These are phyloP conservation scores for Phalacrocorax aristotelis DNA, from an alignment of 2,113 vertebrate species.

Conservation along the genomic window DNA sequence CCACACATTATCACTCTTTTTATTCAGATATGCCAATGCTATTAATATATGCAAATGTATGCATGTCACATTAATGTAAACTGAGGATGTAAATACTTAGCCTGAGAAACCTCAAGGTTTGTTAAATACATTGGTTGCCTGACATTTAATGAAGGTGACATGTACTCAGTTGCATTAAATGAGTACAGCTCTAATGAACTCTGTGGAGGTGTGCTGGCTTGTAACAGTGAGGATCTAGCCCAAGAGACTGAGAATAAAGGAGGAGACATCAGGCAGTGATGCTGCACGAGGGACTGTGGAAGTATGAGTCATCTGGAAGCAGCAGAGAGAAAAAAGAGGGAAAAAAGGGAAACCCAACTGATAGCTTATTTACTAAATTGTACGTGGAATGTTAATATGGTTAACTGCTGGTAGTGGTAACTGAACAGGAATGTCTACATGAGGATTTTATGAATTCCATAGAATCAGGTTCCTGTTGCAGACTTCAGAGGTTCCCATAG, in stretches of 20 bases:
- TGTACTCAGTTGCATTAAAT: background rate
- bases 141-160: background rate
- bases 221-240: background rate
- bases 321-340: background rate
- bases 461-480: background rate
- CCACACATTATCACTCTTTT: background rate
- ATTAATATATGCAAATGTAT: slow-evolving; percentile 35
- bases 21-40: slow-evolving; percentile 13
- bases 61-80: slow-evolving; percentile 26
- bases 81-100: slow-evolving; percentile 31
- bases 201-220: background rate
- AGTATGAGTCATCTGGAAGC: background rate
- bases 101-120: background rate
- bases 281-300: background rate
- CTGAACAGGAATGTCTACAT: background rate
- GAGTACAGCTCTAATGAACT: background rate
- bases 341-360: background rate
- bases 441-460: background rate
- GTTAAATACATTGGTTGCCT: background rate
- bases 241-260: background rate
- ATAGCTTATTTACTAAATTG: background rate
- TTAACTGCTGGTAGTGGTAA: background rate
- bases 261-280: background rate
- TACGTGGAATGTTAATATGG: background rate
- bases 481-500: slow-evolving; percentile 6